A percentile compares a stretch with the other conserved stretches of the same genome.
Conservation (phyloP, 2,888 invertebrate genomes). For the Troglohyphantes excavatus region DNA sequence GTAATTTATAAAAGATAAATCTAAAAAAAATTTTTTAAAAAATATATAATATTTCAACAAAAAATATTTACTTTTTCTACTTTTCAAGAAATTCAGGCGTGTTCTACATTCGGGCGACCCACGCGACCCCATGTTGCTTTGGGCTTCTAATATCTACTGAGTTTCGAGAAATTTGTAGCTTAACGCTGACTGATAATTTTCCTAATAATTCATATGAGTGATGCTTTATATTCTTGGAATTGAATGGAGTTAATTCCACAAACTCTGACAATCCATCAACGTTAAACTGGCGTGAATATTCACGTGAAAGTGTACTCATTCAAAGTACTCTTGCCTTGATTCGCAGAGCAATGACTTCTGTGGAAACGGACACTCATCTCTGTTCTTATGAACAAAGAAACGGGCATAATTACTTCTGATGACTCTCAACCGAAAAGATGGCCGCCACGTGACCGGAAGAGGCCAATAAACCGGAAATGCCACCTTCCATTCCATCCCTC, state of each 20-base stretch:
- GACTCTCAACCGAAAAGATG: slow-evolving; percentile 1
- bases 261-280: neutral
- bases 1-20: no score
- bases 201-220: no score
- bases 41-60: no score
- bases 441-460: neutral
- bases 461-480: slow-evolving; percentile 9
- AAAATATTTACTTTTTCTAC: no score
- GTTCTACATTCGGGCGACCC: no score
- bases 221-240: neutral
- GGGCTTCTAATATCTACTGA: no score
- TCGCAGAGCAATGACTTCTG: neutral
- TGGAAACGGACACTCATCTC: neutral
- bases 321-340: neutral
- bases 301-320: no score
- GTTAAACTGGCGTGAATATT: neutral
- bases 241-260: neutral
- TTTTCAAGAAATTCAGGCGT: no score
- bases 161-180: no score
- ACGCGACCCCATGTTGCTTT: no score
- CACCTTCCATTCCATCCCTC: neutral
- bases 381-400: neutral
- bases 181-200: no score
- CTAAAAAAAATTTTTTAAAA: no score
- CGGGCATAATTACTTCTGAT: neutral